phyloP scores from a whole-genome alignment of 2,113 vertebrate species.

The Turdus rufiventris region DNA sequence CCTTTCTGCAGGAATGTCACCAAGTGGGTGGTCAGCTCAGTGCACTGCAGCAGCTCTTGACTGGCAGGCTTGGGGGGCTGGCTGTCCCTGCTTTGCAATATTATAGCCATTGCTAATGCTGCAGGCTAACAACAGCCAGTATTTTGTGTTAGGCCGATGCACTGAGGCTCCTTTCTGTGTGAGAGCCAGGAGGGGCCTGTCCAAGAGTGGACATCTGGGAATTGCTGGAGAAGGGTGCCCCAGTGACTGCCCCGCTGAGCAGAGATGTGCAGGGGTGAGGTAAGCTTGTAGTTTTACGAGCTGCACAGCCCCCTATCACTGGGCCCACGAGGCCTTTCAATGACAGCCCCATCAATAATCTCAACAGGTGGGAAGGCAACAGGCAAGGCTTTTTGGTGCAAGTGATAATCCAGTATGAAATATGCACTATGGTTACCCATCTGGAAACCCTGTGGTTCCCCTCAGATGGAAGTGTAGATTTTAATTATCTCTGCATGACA shows the following conservation, averaged over 20 bases:
- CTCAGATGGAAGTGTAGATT: conserved; percentile 8
- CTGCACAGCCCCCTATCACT: neutral
- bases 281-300: neutral
- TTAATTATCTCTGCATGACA: conserved; percentile 25
- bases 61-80: neutral
- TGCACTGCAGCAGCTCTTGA: neutral
- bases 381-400: neutral
- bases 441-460: neutral
- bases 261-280: neutral
- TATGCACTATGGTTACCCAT: neutral
- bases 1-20: neutral
- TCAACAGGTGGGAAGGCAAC: conserved; percentile 32
- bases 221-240: neutral
- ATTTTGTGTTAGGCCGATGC: neutral
- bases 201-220: neutral
- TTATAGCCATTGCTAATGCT: neutral
- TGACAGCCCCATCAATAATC: neutral
- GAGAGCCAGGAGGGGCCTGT: neutral
- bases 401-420: conserved; percentile 2
- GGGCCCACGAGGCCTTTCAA: neutral
- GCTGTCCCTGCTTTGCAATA: neutral
- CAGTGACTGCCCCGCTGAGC: neutral
- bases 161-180: accelerated
- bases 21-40: neutral
- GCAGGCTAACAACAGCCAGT: neutral